A percentile compares a stretch with the other conserved stretches of the same genome.
phyloP scores from a whole-genome alignment of 2,797 vertebrate species.

The Aythya fuligula region DNA sequence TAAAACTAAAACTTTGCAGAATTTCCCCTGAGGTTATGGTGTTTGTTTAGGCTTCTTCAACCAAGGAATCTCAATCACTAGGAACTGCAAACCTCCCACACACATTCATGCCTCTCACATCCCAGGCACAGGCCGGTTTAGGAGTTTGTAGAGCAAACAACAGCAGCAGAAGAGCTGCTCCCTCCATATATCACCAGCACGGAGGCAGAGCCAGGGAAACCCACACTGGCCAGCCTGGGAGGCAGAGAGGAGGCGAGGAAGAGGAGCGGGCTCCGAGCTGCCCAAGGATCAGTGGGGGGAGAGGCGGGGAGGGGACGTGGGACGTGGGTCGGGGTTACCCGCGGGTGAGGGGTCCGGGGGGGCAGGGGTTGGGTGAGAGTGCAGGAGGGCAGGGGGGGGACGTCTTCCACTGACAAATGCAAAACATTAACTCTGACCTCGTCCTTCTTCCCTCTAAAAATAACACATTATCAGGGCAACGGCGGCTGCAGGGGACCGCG shows the following conservation, averaged over 20 bases:
- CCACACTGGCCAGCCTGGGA: background rate
- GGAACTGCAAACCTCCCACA: constrained; percentile 43
- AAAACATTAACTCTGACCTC: constrained; percentile 36
- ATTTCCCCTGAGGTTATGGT: constrained; percentile 40
- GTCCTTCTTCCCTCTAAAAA: constrained; percentile 5
- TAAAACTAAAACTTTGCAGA: constrained; percentile 43
- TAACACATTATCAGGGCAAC: background rate
- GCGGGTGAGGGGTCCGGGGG: background rate
- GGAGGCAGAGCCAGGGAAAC: background rate
- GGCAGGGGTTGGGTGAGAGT: constrained; percentile 4
- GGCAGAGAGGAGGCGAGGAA: background rate
- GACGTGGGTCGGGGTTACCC: background rate
- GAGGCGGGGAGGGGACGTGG: background rate
- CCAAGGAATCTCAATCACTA: constrained; percentile 43
- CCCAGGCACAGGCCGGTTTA: background rate
- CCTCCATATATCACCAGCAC: background rate
- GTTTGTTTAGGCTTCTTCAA: constrained; percentile 65
- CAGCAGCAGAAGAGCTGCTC: background rate
- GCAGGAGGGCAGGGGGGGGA: accelerated
- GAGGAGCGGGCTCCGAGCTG: background rate
- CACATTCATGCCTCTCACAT: background rate
- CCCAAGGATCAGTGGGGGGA: no score
- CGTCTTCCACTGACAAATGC: constrained; percentile 13
- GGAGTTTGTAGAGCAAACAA: constrained; percentile 33
- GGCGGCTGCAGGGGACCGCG: background rate